Base-by-base conservation (phyloP, 1,140 invertebrate genomes). In the Gryllus bimaculatus region DNA sequence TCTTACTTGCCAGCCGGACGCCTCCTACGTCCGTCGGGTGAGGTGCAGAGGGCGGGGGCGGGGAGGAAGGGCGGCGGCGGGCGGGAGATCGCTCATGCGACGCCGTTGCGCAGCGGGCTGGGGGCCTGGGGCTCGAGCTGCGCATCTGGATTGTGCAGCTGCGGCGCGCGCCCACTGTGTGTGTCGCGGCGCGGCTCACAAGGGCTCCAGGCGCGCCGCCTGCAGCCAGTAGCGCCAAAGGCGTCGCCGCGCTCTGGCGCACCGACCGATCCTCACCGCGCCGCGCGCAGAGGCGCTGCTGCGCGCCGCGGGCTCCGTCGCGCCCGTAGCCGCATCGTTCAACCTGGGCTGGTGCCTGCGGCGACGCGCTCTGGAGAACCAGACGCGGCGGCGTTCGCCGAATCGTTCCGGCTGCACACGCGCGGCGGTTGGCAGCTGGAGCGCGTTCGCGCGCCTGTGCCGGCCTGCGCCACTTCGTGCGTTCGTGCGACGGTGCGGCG, bases 101-200 rank as follows among this genome's bases (percentile, higher is more conserved):
- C 26, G 26, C 26, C 26, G 26, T 39, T 88, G 99, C 26, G 86
- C 87, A 81, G 96, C 73, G 96, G 96, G 79, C 86, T 97, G 0
- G 96, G 95, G 95, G 95, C 4, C 96, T 98, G 84, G 96, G 96
- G 54, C 87, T 98, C n/a, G 96, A 98, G 84, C 84, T 98, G 75
- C 90, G 91, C 7, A 92, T 96, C 83, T 98, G 96, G 95, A 87
- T 98, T 79, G 89, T 95, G 18, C 84, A 93, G 47, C 88, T n/a
- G 95, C 79, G 90, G 90, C 12, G 89, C 87, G 49, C 84, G 82
- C 75, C 85, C 85, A 73, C 80, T 91, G n/a, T 91, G 2, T n/a
- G 89, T 88, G 8, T 89, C 88, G n/a, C 84, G 90, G 79, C 86
- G 87, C 48, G 89, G 89, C 8, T 83, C 81, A 82, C 49, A 80